Evolutionary conservation across 1,140 invertebrate genomes (phyloP), one percentile per base, ranked within the genome.

Genomic region (Apis laboriosa): DNA sequence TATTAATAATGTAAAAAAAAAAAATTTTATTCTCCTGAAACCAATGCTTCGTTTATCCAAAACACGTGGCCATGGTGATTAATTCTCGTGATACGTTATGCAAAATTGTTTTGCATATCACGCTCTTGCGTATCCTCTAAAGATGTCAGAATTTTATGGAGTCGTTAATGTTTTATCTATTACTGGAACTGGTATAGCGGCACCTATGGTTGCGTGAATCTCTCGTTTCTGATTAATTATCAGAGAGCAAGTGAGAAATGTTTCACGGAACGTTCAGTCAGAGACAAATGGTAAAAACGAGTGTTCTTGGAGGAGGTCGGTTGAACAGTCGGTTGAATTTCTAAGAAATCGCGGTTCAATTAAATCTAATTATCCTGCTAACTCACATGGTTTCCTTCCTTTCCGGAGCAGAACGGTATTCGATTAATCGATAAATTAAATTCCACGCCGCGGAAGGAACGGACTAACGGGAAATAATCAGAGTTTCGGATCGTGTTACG

Each of bases 381-480:
- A 34, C 55, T 68, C 64, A 0, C 56, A 53, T 60, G 80, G 80
- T 77, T 82, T 68, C 80, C 73, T 82, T 82, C 74, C 80, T 77
- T 82, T 75, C 61, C 80, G 80, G 73, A 82, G 73, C 80, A 68
- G 80, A 77, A 82, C 80, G 80, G 74, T 68, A 82, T 77, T 55
- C 80, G 72, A 77, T 77, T 82, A 80, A 80, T 80, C 78, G 78
- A 80, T 82, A 77, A 82, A 76, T 77, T 68, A 82, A 77, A 76
- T 76, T 68, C 73, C 64, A 49, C 49, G 11, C 34, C 24, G 64
- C 64, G 80, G 80, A 82, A 82, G 80, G 17, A 82, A 82, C 73
- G 61, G 43, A 13, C 34, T 82, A 77, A 82, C 80, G 73, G 80
- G 73, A 60, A 77, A 77, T 77, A 82, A 82, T 82, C 80, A 24